A percentile compares a stretch with the other conserved stretches of the same genome.
These are phyloP conservation scores for Eufriesea mexicana DNA, from an alignment of 1,140 invertebrate genomes.

Conservation along the genomic window DNA sequence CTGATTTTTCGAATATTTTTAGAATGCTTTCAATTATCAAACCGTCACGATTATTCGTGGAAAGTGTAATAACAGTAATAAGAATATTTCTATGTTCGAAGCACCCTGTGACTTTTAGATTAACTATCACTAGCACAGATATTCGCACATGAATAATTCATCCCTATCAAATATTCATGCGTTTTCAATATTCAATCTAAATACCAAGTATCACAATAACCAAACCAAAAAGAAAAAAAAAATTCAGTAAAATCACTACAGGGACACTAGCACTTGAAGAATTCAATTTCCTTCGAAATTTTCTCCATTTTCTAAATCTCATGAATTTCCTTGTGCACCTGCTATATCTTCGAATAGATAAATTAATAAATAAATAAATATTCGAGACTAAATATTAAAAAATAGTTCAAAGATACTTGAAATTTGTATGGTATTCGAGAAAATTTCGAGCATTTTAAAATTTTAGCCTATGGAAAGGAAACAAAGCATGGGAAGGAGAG, in stretches of 20 bases:
- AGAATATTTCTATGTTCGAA: neutral
- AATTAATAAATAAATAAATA: too few species aligned
- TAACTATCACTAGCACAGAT: neutral
- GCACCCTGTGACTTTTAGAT: too few species aligned
- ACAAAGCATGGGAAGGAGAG: too few species aligned
- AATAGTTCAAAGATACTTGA: too few species aligned
- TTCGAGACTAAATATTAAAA: too few species aligned
- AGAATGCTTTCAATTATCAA: neutral
- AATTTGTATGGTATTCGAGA: too few species aligned
- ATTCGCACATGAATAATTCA: conserved; percentile 9
- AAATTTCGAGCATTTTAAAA: too few species aligned
- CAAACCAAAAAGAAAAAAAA: neutral
- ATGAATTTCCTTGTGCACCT: too few species aligned
- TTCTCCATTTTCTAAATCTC: neutral
- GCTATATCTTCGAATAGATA: too few species aligned
- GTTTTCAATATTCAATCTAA: conserved; percentile 12
- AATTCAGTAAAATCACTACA: neutral
- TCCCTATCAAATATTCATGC: neutral
- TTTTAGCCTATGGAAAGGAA: too few species aligned
- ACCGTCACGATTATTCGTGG: too few species aligned
- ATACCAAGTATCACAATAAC: neutral
- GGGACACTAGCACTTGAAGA: neutral
- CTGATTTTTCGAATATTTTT: neutral
- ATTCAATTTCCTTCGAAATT: neutral
- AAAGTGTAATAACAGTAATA: too few species aligned